Evolutionary conservation across 1,140 invertebrate species (phyloP).

Genomic region (Psix sp.): DNA sequence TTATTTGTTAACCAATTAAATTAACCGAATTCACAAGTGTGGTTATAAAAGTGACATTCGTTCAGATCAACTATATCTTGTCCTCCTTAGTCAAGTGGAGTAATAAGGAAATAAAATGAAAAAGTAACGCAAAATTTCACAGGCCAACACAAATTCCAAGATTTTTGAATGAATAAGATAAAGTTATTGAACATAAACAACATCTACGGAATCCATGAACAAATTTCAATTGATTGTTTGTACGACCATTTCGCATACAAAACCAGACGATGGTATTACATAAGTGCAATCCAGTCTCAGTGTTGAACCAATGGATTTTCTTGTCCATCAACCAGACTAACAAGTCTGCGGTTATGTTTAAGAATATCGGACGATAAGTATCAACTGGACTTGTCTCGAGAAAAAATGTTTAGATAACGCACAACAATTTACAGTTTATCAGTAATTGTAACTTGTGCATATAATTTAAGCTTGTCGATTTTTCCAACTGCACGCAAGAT

Average conservation of each 20-base stretch:
- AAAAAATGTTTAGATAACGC: not conserved
- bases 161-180: too few species aligned
- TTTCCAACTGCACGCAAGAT: too few species aligned
- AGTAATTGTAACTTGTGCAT: too few species aligned
- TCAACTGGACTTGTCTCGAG: slow-evolving; percentile 6
- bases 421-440: too few species aligned
- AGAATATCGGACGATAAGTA: slow-evolving; percentile 26
- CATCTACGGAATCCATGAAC: too few species aligned
- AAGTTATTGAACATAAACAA: too few species aligned
- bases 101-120: slow-evolving; percentile 14
- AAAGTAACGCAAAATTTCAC: not conserved
- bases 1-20: slow-evolving; percentile 27
- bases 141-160: not conserved
- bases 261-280: slow-evolving; percentile 26
- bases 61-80: not conserved
- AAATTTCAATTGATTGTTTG: too few species aligned
- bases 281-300: slow-evolving; percentile 33
- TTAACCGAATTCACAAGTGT: not conserved
- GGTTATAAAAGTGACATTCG: slow-evolving; percentile 11
- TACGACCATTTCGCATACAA: slow-evolving; percentile 11
- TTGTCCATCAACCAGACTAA: slow-evolving; percentile 10
- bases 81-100: not conserved
- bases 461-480: too few species aligned
- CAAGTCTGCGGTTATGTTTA: slow-evolving; percentile 18
- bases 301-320: slow-evolving; percentile 21